These are phyloP conservation scores for Apodemus agrarius DNA, from an alignment of 2,797 vertebrate genomes.

Conservation along the genomic window DNA sequence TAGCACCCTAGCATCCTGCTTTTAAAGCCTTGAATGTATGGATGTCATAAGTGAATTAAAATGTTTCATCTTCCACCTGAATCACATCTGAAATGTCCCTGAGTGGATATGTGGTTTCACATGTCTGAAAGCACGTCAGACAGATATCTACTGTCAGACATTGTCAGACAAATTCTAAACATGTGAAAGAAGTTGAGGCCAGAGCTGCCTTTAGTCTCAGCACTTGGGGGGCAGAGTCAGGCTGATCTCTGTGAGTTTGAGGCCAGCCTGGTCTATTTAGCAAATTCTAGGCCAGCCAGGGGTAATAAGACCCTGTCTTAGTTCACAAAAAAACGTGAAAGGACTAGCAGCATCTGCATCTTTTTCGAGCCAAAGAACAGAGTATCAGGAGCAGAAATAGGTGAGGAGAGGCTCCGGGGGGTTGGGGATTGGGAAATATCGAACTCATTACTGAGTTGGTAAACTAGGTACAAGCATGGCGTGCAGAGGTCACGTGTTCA, in stretches of 20 bases:
- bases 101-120: neutral
- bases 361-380: neutral
- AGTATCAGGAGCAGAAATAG: neutral
- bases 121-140: neutral
- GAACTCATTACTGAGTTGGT: constrained; percentile 48
- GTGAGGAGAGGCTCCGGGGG: neutral
- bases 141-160: neutral
- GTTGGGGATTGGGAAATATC: constrained; percentile 17
- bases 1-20: neutral
- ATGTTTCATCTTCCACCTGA: constrained; percentile 47
- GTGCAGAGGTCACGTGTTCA: constrained; percentile 61
- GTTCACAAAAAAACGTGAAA: neutral
- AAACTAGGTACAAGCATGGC: constrained; percentile 19
- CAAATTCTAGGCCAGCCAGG: neutral
- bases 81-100: neutral
- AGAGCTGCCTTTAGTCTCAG: neutral
- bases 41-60: neutral
- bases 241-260: neutral
- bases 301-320: neutral
- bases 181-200: neutral
- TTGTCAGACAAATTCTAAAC: constrained; percentile 9
- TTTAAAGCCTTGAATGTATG: constrained; percentile 20
- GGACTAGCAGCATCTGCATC: neutral
- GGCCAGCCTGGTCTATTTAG: neutral
- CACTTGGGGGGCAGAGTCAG: neutral